A percentile compares a stretch with the other conserved stretches of the same genome.
Conservation (phyloP, 2,888 invertebrate genomes). For the Ochropleura leucogaster region DNA sequence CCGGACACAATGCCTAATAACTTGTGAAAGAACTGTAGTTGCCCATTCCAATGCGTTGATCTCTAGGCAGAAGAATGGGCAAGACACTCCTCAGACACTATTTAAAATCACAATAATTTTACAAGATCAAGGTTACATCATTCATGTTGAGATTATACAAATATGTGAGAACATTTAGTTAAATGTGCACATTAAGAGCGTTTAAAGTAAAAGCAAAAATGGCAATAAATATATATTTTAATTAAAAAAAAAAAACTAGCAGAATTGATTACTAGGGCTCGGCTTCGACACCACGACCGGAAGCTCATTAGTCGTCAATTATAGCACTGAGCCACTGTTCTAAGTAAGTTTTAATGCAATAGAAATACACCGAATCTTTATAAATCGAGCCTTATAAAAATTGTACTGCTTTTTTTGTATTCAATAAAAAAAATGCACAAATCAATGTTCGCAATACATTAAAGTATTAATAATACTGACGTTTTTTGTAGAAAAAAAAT, state of each 20-base stretch:
- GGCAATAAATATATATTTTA: too few relatives aligned
- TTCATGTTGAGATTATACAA: too few relatives aligned
- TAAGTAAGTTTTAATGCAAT: slow-evolving; percentile 7
- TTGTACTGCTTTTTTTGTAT: slow-evolving; percentile 46
- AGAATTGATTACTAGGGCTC: neutral
- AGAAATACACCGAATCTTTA: slow-evolving; percentile 36
- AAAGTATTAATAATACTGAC: slow-evolving; percentile 65
- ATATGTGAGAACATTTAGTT: too few relatives aligned
- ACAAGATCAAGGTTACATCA: too few relatives aligned
- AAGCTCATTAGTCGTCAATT: neutral
- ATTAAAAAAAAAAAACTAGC: neutral
- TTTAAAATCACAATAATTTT: too few relatives aligned
- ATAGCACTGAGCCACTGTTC: neutral
- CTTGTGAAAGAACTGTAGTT: too few relatives aligned
- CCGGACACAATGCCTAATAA: too few relatives aligned
- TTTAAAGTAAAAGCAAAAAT: too few relatives aligned
- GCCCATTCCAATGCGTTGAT: too few relatives aligned
- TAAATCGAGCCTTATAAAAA: slow-evolving; percentile 27
- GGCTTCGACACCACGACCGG: neutral
- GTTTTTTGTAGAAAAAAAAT: slow-evolving; percentile 35
- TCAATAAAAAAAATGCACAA: slow-evolving; percentile 29
- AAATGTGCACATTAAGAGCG: too few relatives aligned
- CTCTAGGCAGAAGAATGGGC: too few relatives aligned
- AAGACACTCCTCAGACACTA: too few relatives aligned
- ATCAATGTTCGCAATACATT: slow-evolving; percentile 45